Conservation (phyloP, 2,113 vertebrate species). For the Cichladusa arquata region DNA sequence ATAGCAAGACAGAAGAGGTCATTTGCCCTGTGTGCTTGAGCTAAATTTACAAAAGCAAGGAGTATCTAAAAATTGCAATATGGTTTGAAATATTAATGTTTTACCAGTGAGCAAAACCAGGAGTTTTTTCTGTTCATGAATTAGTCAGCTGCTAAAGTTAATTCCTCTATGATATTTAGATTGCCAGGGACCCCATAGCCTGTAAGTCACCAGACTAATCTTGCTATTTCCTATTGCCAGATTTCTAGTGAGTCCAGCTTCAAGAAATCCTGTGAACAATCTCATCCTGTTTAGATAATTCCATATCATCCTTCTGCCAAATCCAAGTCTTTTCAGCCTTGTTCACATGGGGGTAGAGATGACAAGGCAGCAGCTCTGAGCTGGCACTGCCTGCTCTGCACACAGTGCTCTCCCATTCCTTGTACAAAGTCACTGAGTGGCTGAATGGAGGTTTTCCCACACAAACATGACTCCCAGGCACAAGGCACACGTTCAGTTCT, state of each 20-base stretch:
- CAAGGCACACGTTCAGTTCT: neutral
- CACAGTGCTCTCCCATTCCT: neutral
- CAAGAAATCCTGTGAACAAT: neutral
- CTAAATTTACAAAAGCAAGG: no score
- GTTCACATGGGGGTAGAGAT: neutral
- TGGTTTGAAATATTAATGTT: no score
- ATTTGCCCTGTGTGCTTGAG: no score
- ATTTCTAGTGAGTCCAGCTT: neutral
- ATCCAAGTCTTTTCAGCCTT: neutral
- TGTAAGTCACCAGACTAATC: neutral
- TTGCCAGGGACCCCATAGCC: no score
- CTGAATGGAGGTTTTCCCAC: neutral
- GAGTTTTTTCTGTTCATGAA: no score
- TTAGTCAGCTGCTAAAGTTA: no score
- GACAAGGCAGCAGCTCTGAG: neutral
- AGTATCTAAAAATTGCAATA: no score
- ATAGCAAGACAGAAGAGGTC: no score
- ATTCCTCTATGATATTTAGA: no score
- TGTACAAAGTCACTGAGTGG: neutral
- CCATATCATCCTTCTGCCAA: neutral
- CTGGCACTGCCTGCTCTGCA: neutral
- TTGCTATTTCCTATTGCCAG: neutral
- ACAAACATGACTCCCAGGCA: neutral
- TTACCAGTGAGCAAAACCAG: no score
- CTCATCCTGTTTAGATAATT: neutral